Percentiles rank a stretch among this genome's conserved stretches.
Conservation (phyloP, 1,140 invertebrate species). For the Penaeus japonicus region DNA sequence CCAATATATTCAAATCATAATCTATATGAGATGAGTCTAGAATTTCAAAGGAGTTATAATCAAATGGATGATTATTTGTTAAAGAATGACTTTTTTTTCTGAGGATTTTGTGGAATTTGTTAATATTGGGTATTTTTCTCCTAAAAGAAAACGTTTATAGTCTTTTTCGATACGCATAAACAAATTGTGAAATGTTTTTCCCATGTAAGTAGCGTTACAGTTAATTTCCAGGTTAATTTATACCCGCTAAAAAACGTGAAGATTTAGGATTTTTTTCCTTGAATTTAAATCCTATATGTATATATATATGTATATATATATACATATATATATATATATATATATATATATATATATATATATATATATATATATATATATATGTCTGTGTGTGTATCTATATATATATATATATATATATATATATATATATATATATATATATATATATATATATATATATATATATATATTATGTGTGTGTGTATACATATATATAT, state of each 20-base stretch:
- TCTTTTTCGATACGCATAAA: too few species aligned
- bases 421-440: neutral
- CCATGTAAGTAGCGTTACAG: neutral
- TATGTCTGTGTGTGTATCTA: neutral
- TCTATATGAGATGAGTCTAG: too few species aligned
- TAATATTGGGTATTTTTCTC: too few species aligned
- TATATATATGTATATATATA: too few species aligned
- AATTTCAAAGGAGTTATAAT: too few species aligned
- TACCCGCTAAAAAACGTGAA: neutral
- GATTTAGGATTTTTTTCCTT: too few species aligned
- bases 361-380: neutral
- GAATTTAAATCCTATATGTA: neutral
- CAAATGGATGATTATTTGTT: too few species aligned
- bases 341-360: neutral
- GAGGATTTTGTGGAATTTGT: too few species aligned
- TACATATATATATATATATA: neutral
- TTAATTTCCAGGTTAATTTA: neutral
- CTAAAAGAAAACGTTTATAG: too few species aligned
- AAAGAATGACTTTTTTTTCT: too few species aligned
- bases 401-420: neutral
- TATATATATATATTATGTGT: neutral
- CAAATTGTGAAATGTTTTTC: too few species aligned
- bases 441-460: neutral
- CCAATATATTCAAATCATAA: too few species aligned
- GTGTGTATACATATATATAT: neutral